Evolutionary conservation across 2,113 vertebrate genomes (phyloP).

Genomic region (Cisticola juncidis): DNA sequence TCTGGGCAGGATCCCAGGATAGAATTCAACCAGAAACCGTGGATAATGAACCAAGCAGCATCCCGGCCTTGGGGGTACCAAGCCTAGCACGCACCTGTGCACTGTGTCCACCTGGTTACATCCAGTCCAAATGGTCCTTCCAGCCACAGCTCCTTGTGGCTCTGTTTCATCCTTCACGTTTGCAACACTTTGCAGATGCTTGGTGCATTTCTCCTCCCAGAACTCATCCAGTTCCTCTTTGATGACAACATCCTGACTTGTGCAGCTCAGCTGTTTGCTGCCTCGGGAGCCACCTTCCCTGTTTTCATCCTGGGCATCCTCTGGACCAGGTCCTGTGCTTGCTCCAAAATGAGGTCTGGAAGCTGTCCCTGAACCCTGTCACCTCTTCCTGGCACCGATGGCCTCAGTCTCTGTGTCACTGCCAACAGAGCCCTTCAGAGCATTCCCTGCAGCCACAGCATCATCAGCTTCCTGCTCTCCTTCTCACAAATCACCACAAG

Average conservation of each 20-base stretch:
- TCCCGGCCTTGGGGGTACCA: neutral
- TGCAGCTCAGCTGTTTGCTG: neutral
- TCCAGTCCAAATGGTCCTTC: neutral
- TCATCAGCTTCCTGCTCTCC: neutral
- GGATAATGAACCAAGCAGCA: neutral
- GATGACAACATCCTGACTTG: neutral
- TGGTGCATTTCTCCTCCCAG: neutral
- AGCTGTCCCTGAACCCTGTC: neutral
- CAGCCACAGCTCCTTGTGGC: neutral
- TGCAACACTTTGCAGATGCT: neutral
- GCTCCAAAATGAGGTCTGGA: rapidly evolving
- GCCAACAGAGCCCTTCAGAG: neutral
- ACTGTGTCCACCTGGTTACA: neutral
- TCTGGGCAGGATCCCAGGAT: neutral
- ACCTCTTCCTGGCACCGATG: neutral
- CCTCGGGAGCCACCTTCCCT: neutral
- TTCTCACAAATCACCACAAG: neutral
- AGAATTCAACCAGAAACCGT: neutral
- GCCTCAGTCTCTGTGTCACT: neutral
- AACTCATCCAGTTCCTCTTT: neutral
- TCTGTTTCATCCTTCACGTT: neutral
- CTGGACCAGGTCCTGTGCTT: neutral
- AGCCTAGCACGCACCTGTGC: neutral
- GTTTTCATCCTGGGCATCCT: neutral
- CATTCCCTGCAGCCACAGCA: neutral